Evolutionary conservation across 2,113 vertebrate species (phyloP), one percentile per base, ranked within the genome.

Genomic region (Pitta sordida): DNA sequence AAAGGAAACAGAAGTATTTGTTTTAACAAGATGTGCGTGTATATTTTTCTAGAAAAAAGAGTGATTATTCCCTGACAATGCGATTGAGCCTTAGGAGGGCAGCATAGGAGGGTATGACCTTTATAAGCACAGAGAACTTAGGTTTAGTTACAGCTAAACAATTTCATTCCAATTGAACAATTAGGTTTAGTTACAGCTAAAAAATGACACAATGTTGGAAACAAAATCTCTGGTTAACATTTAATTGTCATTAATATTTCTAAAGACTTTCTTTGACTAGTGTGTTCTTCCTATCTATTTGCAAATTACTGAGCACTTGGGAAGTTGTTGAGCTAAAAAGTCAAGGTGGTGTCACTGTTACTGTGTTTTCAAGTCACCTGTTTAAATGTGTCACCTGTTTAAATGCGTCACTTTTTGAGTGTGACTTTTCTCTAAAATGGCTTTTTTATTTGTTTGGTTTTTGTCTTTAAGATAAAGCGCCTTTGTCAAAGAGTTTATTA

Each of bases 401-500:
- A 78, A 27, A 53, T 75, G 46, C 49, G 32, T 74, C 13, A 15
- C 17, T 83, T 90, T 59, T 41, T 32, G 83, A 85, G 49, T 78
- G 23, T 51, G 60, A 21, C 37, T 37, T 86, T 65, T 68, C 41
- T 79, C 53, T 94, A 43, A 94, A 83, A 58, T 24, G 10, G 0
- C 9, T 49, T 48, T 46, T 15, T 53, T 73, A 14, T 75, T 44
- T 58, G 26, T 80, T 95, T 90, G 41, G 48, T 90, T 64, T 91
- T 90, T 93, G 41, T 95, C 88, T 96, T 96, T 65, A 94, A 98
- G 98, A 98, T 97, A 98, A 98, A 96, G 98, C 98, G 30, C 98
- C 98, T 86, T 95, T 98, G 83, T 98, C 98, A 29, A 98, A 98
- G 97, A 96, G 98, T 64, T 97, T 98, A 30, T 80, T 98, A 59